Base-by-base conservation (phyloP, 2,888 invertebrate species). In the Plemyria rubiginata region DNA sequence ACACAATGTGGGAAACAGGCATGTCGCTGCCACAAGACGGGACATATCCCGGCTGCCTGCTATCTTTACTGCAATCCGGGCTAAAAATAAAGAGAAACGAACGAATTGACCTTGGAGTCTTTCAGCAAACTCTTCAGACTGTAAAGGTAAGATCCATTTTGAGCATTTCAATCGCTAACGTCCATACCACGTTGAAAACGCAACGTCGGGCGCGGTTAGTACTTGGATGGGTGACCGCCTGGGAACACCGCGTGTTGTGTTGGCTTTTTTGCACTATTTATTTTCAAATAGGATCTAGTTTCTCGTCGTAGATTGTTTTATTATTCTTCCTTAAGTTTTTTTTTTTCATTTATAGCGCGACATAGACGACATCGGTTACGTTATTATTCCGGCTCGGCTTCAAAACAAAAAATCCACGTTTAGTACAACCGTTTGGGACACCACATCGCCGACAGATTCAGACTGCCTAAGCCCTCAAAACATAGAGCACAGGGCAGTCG, bases 161-260 rank as follows among this genome's bases (percentile, higher is more conserved):
- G 13, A 4, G 11, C 13, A 15, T 7, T 66, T n/a, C n/a, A n/a
- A n/a, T n/a, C 52, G 79, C 75, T 80, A 80, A 80, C 80, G 86
- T 86, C 85, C 87, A 87, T 86, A 88, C 87, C 80, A 88, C 80
- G 86, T 86, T 88, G 87, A 88, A 86, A 72, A 85, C 88, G 87
- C 88, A 89, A 86, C 87, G 82, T 88, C 85, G 88, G 89, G 87
- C 88, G 88, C 78, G 85, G 85, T 90, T 85, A 89, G 88, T 90
- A 90, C 89, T 88, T 90, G 86, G 88, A 88, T 90, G 88, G 88
- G 88, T 88, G 89, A 89, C 88, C 87, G 86, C 87, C 84, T 87
- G 87, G 87, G 86, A 87, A 87, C 86, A 87, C 86, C 82, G 75
- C 85, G 85, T 87, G 84, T 77, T 76, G 84, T 86, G 84, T 86